A percentile compares a stretch with the other conserved stretches of the same genome.
Evolutionary conservation across 2,797 vertebrate species (phyloP).

Genomic region (Rhinogobio ventralis): DNA sequence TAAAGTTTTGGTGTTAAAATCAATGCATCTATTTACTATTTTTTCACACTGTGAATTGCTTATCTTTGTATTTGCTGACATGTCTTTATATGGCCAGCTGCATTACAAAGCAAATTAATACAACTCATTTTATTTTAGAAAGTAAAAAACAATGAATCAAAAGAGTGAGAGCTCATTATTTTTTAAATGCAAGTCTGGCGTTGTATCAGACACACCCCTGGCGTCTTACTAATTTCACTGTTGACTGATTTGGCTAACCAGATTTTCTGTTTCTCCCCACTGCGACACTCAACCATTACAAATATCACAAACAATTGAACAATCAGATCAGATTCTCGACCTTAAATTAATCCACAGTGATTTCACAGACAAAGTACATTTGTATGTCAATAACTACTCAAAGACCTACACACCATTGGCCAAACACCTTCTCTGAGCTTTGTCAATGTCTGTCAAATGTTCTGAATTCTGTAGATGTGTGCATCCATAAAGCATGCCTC

Average conservation of each 20-base stretch:
- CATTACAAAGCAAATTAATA: conserved; percentile 58
- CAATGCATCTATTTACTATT: background rate
- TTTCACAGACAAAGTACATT: conserved; percentile 9
- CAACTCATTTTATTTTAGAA: conserved; percentile 58
- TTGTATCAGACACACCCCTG: conserved; percentile 65
- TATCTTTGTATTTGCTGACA: background rate
- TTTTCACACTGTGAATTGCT: conserved; percentile 8
- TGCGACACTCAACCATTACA: conserved; percentile 63
- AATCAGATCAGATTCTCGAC: conserved; percentile 44
- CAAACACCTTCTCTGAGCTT: background rate
- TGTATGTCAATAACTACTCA: conserved; percentile 14
- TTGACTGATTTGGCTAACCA: conserved; percentile 71
- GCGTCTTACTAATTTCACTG: conserved; percentile 75
- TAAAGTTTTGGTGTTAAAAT: background rate
- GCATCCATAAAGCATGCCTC: background rate
- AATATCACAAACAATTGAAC: conserved; percentile 65
- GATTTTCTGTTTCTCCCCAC: conserved; percentile 64
- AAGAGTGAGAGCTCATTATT: conserved; percentile 56
- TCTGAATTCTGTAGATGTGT: conserved; percentile 1
- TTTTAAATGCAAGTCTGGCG: conserved; percentile 59
- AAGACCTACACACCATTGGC: background rate
- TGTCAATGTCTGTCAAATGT: background rate
- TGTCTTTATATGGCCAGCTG: conserved; percentile 12
- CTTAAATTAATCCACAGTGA: conserved; percentile 39
- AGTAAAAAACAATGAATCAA: conserved; percentile 36